Conservation (phyloP, 2,113 vertebrate species). For the Myrmecophaga tridactyla region DNA sequence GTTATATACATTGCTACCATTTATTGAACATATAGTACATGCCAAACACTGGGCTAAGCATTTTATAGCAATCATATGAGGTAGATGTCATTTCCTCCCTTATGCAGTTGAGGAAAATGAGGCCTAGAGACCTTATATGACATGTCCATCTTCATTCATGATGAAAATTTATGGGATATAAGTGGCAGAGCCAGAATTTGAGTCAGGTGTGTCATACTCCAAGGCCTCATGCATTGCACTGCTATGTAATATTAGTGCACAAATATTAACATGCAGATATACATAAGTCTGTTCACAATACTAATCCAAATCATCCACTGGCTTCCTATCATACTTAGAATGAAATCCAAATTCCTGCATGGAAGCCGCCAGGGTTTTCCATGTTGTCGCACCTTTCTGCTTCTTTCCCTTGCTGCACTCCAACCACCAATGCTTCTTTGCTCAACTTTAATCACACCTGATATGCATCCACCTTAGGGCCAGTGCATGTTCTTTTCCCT, state of each 20-base stretch:
- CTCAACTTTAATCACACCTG: neutral
- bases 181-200: neutral
- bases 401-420: neutral
- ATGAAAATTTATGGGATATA: too few species aligned
- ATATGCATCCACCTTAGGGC: neutral
- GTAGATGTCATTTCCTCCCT: neutral
- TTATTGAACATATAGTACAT: neutral
- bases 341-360: neutral
- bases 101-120: neutral
- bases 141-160: neutral
- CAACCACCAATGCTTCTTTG: neutral
- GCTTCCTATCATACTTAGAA: neutral
- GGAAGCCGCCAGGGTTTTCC: neutral
- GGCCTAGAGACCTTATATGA: neutral
- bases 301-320: neutral
- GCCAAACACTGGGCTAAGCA: neutral
- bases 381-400: neutral
- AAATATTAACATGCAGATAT: neutral
- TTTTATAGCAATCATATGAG: neutral
- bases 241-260: neutral
- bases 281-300: neutral
- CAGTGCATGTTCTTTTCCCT: neutral
- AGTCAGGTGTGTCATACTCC: neutral
- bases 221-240: neutral
- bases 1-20: neutral